Evolutionary conservation across 2,113 vertebrate genomes (phyloP), one percentile per base, ranked within the genome.

Genomic region (Corythoichthys haematopterus): DNA sequence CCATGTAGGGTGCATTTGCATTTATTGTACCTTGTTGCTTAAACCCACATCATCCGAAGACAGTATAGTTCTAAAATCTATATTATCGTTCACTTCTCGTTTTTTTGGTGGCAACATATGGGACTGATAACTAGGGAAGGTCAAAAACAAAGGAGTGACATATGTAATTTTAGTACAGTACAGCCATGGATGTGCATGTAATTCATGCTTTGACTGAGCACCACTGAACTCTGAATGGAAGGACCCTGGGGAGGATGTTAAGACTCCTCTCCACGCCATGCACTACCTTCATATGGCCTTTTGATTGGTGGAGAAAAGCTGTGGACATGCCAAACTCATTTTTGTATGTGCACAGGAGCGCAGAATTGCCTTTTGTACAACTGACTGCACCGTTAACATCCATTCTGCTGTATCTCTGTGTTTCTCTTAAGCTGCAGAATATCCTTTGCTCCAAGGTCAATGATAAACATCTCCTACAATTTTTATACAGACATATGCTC

Each of bases 191-290:
- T 11, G 52, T 38, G 65, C 59, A 76, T 75, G 57, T 58, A 35
- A 33, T 62, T 37, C 15, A 15, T 65, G n/a, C 66, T 77, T 76
- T 85, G 65, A 50, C 71, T 64, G 62, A 72, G 70, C 72, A 78
- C 72, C 61, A 77, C 78, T 90, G 88, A 91, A 89, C 89, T 83
- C 74, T 81, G 70, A 58, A 59, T 88, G 85, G 36, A 40, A 71
- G 58, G 78, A 69, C 89, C 80, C 70, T 33, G 52, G 87, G 83
- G 87, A 85, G 53, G 40, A 15, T 52, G 76, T 55, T 64, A 57
- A 74, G 77, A 69, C 78, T 70, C 58, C 62, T 65, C 65, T 70
- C 63, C 47, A 36, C 80, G 47, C 77, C 77, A 6, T 48, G 52
- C 66, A 64, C 64, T 1, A 14, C 65, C 67, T n/a, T 75, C 38